Percentiles rank a stretch among this genome's conserved stretches.
Conservation (phyloP, 2,113 vertebrate genomes). For the Poecile atricapillus region DNA sequence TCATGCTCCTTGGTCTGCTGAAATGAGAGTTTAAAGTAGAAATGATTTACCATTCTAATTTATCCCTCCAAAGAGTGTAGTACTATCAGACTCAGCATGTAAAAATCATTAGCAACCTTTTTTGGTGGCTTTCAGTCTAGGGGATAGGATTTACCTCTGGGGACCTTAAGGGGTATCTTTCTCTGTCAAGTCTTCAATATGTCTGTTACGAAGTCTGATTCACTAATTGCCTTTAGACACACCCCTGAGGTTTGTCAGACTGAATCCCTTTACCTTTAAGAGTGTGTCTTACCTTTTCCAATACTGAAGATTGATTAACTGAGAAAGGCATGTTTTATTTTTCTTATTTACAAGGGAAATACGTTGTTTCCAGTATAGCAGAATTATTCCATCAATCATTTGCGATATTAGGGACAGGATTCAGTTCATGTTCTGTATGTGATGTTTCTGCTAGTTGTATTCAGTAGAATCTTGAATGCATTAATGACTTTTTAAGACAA, state of each 20-base stretch:
- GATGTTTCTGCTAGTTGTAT: not conserved
- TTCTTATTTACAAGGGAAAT: not conserved
- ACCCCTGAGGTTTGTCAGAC: not conserved
- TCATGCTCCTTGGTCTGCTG: not conserved
- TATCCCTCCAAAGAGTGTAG: not conserved
- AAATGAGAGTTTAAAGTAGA: not conserved
- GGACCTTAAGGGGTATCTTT: not conserved
- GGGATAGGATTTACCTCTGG: not conserved
- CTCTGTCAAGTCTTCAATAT: not conserved
- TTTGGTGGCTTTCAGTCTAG: not conserved
- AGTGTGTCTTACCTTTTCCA: not conserved
- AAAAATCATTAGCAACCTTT: not conserved
- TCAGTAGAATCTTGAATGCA: conserved; percentile 27
- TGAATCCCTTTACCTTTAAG: not conserved
- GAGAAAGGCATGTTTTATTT: not conserved
- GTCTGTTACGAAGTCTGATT: not conserved
- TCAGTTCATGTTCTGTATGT: not conserved
- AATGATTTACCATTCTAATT: not conserved
- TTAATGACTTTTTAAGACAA: conserved; percentile 26
- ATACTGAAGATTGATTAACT: not conserved
- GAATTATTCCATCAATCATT: not conserved
- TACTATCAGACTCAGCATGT: not conserved
- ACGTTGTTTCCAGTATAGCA: not conserved
- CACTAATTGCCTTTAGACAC: not conserved
- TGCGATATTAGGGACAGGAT: not conserved